A percentile compares a stretch with the other conserved stretches of the same genome.
These are phyloP conservation scores for Amblyjoppa proteus DNA, from an alignment of 2,888 invertebrate genomes.

Conservation along the genomic window DNA sequence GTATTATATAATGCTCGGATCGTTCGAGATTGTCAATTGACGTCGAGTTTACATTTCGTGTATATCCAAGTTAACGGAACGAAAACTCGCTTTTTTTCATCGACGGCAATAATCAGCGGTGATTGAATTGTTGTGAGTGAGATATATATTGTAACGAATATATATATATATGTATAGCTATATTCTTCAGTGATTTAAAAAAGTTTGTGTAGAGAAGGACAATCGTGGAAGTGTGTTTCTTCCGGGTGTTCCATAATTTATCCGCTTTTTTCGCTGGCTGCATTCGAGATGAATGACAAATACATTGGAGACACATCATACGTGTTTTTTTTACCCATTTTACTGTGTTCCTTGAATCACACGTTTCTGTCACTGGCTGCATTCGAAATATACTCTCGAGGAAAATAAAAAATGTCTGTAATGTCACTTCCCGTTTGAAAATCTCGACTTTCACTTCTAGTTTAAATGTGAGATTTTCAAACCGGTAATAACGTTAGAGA, in stretches of 20 bases:
- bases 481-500: neutral
- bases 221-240: slow-evolving; percentile 10
- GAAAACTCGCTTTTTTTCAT: slow-evolving; percentile 25
- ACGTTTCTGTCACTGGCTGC: neutral
- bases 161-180: neutral
- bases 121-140: slow-evolving; percentile 40
- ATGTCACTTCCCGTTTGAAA: neutral
- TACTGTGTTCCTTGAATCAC: neutral
- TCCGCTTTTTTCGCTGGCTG: neutral
- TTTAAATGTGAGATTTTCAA: neutral
- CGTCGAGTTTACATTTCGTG: slow-evolving; percentile 33
- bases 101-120: slow-evolving; percentile 35
- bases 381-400: neutral
- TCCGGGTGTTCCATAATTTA: neutral
- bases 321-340: neutral
- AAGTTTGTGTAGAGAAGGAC: slow-evolving; percentile 41
- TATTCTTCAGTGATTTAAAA: slow-evolving; percentile 23
- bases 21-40: slow-evolving; percentile 32
- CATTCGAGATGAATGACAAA: neutral
- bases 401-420: neutral
- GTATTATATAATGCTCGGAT: slow-evolving; percentile 24
- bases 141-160: slow-evolving; percentile 23
- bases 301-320: neutral
- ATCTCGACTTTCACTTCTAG: neutral
- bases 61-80: slow-evolving; percentile 7